A percentile compares a stretch with the other conserved stretches of the same genome.
These are phyloP conservation scores for Tyria jacobaeae DNA, from an alignment of 2,888 invertebrate genomes.

Conservation along the genomic window DNA sequence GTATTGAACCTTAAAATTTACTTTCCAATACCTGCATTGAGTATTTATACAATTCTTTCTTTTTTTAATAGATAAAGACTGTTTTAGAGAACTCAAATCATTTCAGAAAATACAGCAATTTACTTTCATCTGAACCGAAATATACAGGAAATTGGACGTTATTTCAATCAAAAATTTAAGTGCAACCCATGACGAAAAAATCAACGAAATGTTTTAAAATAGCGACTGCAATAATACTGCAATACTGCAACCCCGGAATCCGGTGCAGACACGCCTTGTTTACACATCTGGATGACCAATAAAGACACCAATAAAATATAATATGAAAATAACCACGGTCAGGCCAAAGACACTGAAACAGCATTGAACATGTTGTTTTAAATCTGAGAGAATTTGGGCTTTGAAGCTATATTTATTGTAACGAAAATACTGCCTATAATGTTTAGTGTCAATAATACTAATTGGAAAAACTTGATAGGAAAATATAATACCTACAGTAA, in stretches of 20 bases:
- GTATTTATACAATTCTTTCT: background rate
- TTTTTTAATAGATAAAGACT: background rate
- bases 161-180: slow-evolving; percentile 47
- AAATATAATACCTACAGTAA: no score
- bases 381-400: slow-evolving; percentile 32
- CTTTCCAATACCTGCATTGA: background rate
- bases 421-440: background rate
- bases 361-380: slow-evolving; percentile 28
- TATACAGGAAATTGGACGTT: slow-evolving; percentile 39
- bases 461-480: background rate
- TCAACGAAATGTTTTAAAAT: slow-evolving; percentile 45
- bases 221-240: slow-evolving; percentile 54
- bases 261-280: slow-evolving; percentile 62
- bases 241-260: slow-evolving; percentile 56
- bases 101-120: slow-evolving; percentile 2
- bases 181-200: slow-evolving; percentile 50
- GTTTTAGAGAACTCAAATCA: background rate
- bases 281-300: slow-evolving; percentile 76
- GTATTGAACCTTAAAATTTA: no score
- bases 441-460: background rate
- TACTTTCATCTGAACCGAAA: slow-evolving; percentile 12
- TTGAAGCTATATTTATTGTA: slow-evolving; percentile 19
- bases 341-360: slow-evolving; percentile 47
- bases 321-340: slow-evolving; percentile 65
- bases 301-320: slow-evolving; percentile 70